Evolutionary conservation across 2,113 vertebrate species (phyloP), one percentile per base, ranked within the genome.

Genomic region (Australoheros scitulus): DNA sequence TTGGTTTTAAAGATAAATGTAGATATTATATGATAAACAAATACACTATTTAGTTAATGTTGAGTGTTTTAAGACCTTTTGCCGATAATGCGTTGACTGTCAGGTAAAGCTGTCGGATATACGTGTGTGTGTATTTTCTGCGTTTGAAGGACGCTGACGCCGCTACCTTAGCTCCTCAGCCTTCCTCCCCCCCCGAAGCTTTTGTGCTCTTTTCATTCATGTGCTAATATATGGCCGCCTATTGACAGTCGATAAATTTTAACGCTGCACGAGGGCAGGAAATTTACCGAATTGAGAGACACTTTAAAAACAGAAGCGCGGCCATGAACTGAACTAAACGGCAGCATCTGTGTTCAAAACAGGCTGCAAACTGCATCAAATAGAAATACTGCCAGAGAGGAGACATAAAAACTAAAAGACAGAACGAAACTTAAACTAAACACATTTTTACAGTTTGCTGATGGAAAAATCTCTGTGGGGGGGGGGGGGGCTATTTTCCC

Each of bases 161-260:
- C 11, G 34, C 29, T 2, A 15, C 26, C 65, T 2, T 8, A 22
- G 41, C 80, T 24, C 74, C 80, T 26, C 32, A 64, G 17, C 68
- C 68, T 77, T 65, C 77, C 38, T 4, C 7, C 36, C 24, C 24
- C 13, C 15, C n/a, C 10, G 32, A 41, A n/a, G 63, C 74, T 52
- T 86, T 86, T 86, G 78, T 87, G 65, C 72, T 55, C 22, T 1
- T n/a, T 7, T 85, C 80, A 87, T 91, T 91, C 89, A 87, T 91
- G 82, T 87, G 82, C 80, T 81, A 89, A 91, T 89, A 60, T 70
- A 59, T 14, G 60, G 26, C 7, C 2, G 20, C 0, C 81, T 58
- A 47, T 58, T 83, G 38, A 61, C 3, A 47, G 15, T 10, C 1
- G 5, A 65, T 68, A 29, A 24, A 36, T 52, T 32, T 57, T 80